phyloP scores from a whole-genome alignment of 2,797 vertebrate species.

The Peromyscus attwateri region DNA sequence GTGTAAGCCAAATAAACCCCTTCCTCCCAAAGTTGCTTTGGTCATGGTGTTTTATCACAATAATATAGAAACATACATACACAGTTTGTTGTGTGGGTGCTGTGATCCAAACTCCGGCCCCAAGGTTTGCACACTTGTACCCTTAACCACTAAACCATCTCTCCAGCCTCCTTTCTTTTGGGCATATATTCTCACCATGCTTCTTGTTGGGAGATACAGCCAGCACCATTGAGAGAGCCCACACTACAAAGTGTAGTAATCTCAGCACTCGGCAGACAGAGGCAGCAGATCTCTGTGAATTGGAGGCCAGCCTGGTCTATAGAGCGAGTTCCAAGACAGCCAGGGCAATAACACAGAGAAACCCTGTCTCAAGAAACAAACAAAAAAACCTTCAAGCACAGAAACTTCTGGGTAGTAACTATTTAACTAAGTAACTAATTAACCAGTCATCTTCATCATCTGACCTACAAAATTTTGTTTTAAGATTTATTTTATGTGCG shows the following conservation, averaged over 20 bases:
- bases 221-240: neutral
- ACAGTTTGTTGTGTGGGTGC: neutral
- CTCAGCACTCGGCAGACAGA: too few species aligned
- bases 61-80: neutral
- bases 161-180: neutral
- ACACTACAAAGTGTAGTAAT: neutral
- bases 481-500: neutral
- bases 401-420: neutral
- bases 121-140: too few species aligned
- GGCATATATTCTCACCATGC: neutral
- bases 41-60: neutral
- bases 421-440: neutral
- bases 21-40: neutral
- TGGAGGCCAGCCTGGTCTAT: too few species aligned
- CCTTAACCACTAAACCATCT: neutral
- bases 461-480: neutral
- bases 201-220: neutral
- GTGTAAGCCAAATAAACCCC: neutral
- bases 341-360: too few species aligned
- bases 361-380: too few species aligned
- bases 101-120: neutral
- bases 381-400: neutral
- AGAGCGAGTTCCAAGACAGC: too few species aligned
- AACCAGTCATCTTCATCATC: neutral
- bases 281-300: too few species aligned